These are phyloP conservation scores for human DNA, from an alignment of 2,113 vertebrate species.

Conservation along the genomic window DNA sequence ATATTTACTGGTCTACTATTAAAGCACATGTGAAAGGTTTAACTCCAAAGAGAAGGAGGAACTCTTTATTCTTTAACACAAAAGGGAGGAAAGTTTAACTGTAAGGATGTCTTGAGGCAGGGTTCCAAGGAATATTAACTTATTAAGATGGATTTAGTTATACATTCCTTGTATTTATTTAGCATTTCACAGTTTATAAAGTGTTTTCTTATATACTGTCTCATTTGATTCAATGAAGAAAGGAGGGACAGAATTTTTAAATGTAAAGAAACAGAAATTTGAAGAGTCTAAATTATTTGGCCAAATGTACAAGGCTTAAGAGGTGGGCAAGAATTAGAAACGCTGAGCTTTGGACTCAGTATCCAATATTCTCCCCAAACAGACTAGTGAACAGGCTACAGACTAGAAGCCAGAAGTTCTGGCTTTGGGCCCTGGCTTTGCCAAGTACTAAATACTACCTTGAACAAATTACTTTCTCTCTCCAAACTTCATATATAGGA, in stretches of 20 bases:
- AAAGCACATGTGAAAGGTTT: not conserved
- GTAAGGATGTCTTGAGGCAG: not conserved
- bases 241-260: not conserved
- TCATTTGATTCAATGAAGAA: not conserved
- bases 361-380: not conserved
- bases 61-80: not conserved
- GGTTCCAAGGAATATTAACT: not conserved
- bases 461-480: not conserved
- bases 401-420: not conserved
- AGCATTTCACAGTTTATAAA: conserved; percentile 2
- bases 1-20: not conserved
- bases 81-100: not conserved
- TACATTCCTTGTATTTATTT: not conserved
- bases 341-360: not conserved
- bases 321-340: not conserved
- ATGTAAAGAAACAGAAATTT: not conserved
- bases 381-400: not conserved
- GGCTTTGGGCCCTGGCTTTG: not conserved
- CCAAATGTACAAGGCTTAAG: not conserved
- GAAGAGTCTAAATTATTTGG: not conserved
- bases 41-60: not conserved
- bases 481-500: not conserved
- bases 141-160: not conserved
- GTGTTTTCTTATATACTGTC: not conserved
- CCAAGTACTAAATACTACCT: not conserved